Conservation (phyloP, 2,888 invertebrate species). For the Drosophila fungiperda region DNA sequence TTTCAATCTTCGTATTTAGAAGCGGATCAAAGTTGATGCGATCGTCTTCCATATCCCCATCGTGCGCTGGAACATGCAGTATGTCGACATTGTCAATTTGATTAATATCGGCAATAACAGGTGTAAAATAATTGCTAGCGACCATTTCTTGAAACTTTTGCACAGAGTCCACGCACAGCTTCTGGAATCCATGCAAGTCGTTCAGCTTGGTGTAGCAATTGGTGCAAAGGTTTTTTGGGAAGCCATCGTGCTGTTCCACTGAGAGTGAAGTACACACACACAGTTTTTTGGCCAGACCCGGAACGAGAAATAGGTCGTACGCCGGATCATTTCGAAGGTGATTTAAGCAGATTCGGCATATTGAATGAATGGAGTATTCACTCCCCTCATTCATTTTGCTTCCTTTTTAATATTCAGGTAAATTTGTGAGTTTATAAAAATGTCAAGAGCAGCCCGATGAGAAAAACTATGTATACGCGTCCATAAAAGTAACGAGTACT, state of each 20-base stretch:
- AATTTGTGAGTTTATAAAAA: constrained; percentile 35
- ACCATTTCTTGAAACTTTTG: constrained; percentile 78
- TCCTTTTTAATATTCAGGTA: constrained; percentile 17
- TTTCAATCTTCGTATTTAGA: constrained; percentile 66
- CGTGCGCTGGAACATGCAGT: constrained; percentile 61
- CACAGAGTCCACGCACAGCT: constrained; percentile 77
- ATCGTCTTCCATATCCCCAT: constrained; percentile 72
- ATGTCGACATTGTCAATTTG: constrained; percentile 68
- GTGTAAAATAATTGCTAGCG: constrained; percentile 53
- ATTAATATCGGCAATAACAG: constrained; percentile 55
- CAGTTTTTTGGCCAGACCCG: constrained; percentile 80
- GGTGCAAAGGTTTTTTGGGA: constrained; percentile 78
- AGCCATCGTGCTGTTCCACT: constrained; percentile 82
- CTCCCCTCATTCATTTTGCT: constrained; percentile 60
- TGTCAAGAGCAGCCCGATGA: constrained; percentile 45
- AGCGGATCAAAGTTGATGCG: constrained; percentile 62
- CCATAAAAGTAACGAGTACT: constrained; percentile 56
- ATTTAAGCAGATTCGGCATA: constrained; percentile 82
- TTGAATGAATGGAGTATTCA: constrained; percentile 71
- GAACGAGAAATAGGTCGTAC: constrained; percentile 77
- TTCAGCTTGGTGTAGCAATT: constrained; percentile 73
- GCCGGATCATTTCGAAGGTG: constrained; percentile 65
- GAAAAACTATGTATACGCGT: constrained; percentile 66
- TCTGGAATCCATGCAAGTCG: constrained; percentile 81
- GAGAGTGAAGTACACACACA: constrained; percentile 80